Evolutionary conservation across 2,797 vertebrate species (phyloP).

Genomic region (Florisuga fusca): DNA sequence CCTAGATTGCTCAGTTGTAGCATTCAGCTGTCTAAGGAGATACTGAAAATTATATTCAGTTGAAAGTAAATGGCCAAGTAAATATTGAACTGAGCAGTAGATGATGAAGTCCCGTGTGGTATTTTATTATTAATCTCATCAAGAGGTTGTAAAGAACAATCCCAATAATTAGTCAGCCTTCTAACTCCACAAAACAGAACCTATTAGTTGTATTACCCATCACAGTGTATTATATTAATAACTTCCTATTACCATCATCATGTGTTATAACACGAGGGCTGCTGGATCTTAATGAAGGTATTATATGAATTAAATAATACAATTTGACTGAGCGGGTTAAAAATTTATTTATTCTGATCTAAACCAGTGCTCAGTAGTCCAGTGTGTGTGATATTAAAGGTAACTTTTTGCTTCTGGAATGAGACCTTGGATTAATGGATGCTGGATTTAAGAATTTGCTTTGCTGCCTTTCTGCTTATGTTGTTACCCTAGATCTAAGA

Average conservation of each 20-base stretch:
- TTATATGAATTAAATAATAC: slow-evolving; percentile 17
- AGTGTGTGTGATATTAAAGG: not conserved
- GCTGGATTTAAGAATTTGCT: not conserved
- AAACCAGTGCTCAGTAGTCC: not conserved
- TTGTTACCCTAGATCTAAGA: not conserved
- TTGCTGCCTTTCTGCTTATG: not conserved
- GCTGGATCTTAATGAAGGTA: not conserved
- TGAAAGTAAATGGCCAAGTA: slow-evolving; percentile 37
- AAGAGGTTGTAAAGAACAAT: slow-evolving; percentile 50
- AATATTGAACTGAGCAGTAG: slow-evolving; percentile 38
- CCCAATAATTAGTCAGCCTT: slow-evolving; percentile 46
- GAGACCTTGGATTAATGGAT: not conserved
- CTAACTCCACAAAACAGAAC: slow-evolving; percentile 11
- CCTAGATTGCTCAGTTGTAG: not conserved
- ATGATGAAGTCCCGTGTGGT: slow-evolving; percentile 19
- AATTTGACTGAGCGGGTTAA: not conserved
- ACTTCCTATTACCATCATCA: not conserved
- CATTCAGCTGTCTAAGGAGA: not conserved
- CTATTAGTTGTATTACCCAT: slow-evolving; percentile 9
- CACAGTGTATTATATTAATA: slow-evolving; percentile 28
- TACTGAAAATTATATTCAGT: slow-evolving; percentile 1
- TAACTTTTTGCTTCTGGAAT: not conserved
- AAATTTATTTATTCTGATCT: not conserved
- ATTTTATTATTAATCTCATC: slow-evolving; percentile 57
- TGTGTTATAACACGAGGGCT: not conserved